Evolutionary conservation across 2,113 vertebrate genomes (phyloP).

Genomic region (Nothobranchius kuhntae): DNA sequence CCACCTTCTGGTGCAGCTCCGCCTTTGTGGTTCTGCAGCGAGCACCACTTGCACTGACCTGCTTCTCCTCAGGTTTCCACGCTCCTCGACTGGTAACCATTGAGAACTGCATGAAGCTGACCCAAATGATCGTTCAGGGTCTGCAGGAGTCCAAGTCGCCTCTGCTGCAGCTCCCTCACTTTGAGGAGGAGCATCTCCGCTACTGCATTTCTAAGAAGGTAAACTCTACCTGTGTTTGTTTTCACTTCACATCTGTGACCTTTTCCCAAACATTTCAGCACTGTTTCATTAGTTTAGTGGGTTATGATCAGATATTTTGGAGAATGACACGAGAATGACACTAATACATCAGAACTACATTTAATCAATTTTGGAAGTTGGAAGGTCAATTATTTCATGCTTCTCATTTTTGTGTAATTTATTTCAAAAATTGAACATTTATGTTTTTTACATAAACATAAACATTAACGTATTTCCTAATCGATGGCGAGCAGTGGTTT

Average conservation of each 20-base stretch:
- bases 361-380: too few species aligned
- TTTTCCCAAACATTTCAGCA: background rate
- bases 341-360: too few species aligned
- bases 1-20: too few species aligned
- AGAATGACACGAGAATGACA: too few species aligned
- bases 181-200: constrained; percentile 95
- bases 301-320: background rate
- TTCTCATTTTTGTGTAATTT: too few species aligned
- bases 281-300: background rate
- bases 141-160: constrained; percentile 96
- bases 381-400: too few species aligned
- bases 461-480: too few species aligned
- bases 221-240: background rate
- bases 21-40: too few species aligned
- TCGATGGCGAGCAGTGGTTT: too few species aligned
- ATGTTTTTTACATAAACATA: too few species aligned
- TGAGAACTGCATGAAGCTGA: constrained; percentile 99
- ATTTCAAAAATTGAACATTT: too few species aligned
- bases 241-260: too few species aligned
- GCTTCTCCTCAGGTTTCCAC: constrained; percentile 81
- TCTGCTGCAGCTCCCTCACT: constrained; percentile 94
- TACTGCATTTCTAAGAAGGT: constrained; percentile 86
- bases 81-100: constrained; percentile 94
- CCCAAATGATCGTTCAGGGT: constrained; percentile 96
- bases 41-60: background rate